Evolutionary conservation across 2,113 vertebrate species (phyloP), one percentile per base, ranked within the genome.

Genomic region (Panurus biarmicus): DNA sequence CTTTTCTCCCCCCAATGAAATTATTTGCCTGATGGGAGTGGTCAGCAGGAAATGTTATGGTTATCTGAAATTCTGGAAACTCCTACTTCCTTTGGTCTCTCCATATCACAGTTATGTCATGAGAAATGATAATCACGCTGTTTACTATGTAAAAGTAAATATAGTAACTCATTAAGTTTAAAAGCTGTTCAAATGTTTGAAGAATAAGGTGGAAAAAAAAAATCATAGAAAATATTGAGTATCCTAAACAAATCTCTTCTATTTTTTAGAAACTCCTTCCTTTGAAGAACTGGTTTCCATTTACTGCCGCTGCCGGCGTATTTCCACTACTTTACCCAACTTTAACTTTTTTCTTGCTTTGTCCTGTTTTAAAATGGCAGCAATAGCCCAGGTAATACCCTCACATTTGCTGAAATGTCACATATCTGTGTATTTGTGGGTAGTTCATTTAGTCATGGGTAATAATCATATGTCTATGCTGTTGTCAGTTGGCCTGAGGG

Each of bases 261-360:
- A 0, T 1, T 94, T 80, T 95, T 74, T 93, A 99, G 99, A 98
- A 79, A 96, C 98, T 38, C 98, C 99, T 83, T 87, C 97, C 45
- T 88, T 98, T 90, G 97, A 96, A 62, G 98, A 99, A 60, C 89
- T 99, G 77, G 89, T 98, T 85, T 98, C 97, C 42, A 92, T 98
- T 90, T 99, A 99, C 95, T 98, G 97, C 77, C 97, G 20, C 44
- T 98, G 97, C 83, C 97, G 98, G 24, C 93, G 92, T 78, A 97
- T 98, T 77, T 93, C 94, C 29, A 65, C 91, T 40, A 3, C 91
- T 96, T 84, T 99, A 75, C 89, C 98, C 29, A 95, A 98, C 69
- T 93, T 98, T 62, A 98, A 99, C 92, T 99, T 99, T 95, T 99
- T 98, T 85, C 86, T 99, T 86, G 98, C 98, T n/a, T 96, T 99